Base-by-base conservation (phyloP, 2,888 invertebrate genomes). In the Hirtodrosophila histrioides region DNA sequence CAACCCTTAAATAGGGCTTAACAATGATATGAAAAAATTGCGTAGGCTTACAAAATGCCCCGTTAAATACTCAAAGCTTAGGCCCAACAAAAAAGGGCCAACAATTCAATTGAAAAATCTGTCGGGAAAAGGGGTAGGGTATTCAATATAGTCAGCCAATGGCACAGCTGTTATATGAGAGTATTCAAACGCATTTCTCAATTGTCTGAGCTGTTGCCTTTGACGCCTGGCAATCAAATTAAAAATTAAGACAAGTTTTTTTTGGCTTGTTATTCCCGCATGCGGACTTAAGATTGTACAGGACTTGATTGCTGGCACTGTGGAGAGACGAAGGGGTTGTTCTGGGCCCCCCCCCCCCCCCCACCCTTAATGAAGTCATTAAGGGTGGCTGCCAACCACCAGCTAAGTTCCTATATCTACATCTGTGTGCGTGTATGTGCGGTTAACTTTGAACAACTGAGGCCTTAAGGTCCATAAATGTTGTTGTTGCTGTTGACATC, bases 181-280 rank as follows among this genome's bases (percentile, higher is more conserved):
- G 56, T 57, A 57, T 56, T 57, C 45, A 33, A 46, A 80, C 71
- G 73, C 71, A 78, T 69, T 78, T 78, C 69, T 68, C 69, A 66
- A 83, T 72, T 84, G 77, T 77, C 68, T 78, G 69, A 78, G 86
- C 84, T 76, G 79, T 79, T 85, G 81, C 77, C 49, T 81, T 73
- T 75, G 64, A 81, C 80, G 80, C 80, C 78, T 44, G 44, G 68
- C 69, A 81, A 71, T 68, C 58, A 81, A 84, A 77, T 78, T 74
- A 81, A 75, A 84, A 85, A 69, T 75, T 60, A 60, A 66, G 65
- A 48, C 31, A 54, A 35, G 41, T 46, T 40, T 39, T 39, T 43
- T 56, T 53, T 40, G 11, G 35, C 35, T n/a, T 37, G 29, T 8
- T 41, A 24, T 12, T 23, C 37, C 46, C 51, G 46, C 72, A 35